These are phyloP conservation scores for Prolemur simus DNA, from an alignment of 2,113 vertebrate genomes.

Conservation along the genomic window DNA sequence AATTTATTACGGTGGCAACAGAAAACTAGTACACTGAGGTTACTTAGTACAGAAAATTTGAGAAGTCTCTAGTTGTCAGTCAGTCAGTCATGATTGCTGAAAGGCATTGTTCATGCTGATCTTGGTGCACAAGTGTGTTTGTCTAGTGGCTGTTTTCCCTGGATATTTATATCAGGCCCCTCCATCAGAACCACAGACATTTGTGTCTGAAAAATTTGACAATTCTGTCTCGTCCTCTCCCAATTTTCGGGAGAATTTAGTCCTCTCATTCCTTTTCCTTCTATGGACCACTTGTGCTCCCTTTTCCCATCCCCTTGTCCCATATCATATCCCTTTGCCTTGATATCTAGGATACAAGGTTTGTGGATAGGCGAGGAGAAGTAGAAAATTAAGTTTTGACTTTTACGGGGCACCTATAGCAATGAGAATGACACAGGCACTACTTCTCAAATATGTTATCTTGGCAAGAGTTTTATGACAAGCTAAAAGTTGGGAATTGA, in stretches of 20 bases:
- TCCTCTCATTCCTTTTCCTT: neutral
- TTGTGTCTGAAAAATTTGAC: neutral
- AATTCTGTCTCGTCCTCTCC: neutral
- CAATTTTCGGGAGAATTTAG: neutral
- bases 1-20: neutral
- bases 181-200: neutral
- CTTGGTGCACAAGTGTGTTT: neutral
- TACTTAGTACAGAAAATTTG: neutral
- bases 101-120: neutral
- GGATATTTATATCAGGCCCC: neutral
- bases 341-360: neutral
- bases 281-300: neutral
- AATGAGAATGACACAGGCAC: neutral
- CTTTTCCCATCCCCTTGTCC: neutral
- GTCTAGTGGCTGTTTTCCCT: neutral
- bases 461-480: neutral
- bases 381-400: neutral
- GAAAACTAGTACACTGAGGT: neutral
- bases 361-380: neutral
- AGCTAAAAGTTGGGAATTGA: neutral
- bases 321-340: neutral
- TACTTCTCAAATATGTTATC: neutral
- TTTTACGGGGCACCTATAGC: neutral
- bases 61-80: neutral
- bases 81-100: neutral